phyloP scores from a whole-genome alignment of 1,140 invertebrate genomes.

The Phymorhynchus buccinoides region DNA sequence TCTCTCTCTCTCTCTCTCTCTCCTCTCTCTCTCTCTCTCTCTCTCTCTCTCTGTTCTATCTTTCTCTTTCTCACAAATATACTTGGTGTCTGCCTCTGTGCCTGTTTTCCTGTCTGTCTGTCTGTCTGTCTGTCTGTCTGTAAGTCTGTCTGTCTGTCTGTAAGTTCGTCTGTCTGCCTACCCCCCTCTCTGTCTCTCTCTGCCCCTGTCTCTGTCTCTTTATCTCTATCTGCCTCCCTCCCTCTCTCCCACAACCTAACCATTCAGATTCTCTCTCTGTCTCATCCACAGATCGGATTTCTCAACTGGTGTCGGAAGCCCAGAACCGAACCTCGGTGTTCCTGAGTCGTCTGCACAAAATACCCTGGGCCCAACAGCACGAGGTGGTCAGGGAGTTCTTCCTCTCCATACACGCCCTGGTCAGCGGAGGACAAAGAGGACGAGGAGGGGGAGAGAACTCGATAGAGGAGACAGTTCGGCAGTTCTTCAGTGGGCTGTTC shows the following conservation, averaged over 20 bases:
- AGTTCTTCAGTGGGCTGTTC: constrained; percentile 88
- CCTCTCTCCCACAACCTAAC: no score
- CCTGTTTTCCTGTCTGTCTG: neutral
- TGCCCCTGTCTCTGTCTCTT: no score
- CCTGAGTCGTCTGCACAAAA: constrained; percentile 1
- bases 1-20: neutral
- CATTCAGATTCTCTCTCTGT: no score
- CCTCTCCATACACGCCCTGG: neutral
- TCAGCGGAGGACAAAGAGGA: neutral
- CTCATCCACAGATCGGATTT: neutral
- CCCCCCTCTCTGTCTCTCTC: no score
- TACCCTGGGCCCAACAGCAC: neutral
- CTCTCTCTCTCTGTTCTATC: no score
- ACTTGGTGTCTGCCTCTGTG: neutral
- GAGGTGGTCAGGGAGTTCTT: constrained; percentile 1
- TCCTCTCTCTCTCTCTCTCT: neutral
- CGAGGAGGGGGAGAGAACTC: constrained; percentile 63
- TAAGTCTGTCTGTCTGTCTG: neutral
- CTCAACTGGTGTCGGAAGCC: neutral
- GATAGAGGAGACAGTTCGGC: constrained; percentile 79
- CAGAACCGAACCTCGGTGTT: constrained; percentile 18
- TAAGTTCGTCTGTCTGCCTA: no score
- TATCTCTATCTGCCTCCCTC: no score
- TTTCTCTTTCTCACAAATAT: no score
- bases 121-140: neutral